These are phyloP conservation scores for Sprattus sprattus DNA, from an alignment of 2,113 vertebrate species.

Conservation along the genomic window DNA sequence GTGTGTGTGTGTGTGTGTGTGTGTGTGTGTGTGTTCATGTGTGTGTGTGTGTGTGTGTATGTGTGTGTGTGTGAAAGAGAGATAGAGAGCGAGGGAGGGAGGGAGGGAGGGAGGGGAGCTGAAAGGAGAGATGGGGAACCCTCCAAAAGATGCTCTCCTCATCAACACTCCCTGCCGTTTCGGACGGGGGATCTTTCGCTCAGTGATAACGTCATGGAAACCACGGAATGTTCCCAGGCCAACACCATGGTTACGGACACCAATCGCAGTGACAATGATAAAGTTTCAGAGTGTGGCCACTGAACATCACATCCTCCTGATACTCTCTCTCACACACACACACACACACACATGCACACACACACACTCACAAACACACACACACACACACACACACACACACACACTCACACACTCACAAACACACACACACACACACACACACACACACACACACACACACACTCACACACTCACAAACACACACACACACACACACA, in stretches of 20 bases:
- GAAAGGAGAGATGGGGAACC: no score
- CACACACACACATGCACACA: not conserved
- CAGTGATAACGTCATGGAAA: slow-evolving; percentile 31
- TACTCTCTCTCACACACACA: not conserved
- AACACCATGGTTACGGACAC: slow-evolving; percentile 23
- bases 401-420: not conserved
- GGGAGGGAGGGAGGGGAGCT: not conserved
- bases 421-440: not conserved
- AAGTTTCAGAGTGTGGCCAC: not conserved
- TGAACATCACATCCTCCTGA: no score
- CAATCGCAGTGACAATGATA: not conserved
- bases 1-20: no score
- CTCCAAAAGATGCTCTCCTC: not conserved
- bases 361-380: not conserved
- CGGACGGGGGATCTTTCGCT: slow-evolving; percentile 6
- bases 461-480: not conserved
- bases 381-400: not conserved
- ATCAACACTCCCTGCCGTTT: not conserved
- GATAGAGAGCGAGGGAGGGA: not conserved
- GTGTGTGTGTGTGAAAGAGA: not conserved
- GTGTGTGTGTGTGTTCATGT: no score
- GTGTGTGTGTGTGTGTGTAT: no score
- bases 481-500: not conserved
- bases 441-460: not conserved
- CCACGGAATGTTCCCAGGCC: slow-evolving; percentile 16